phyloP scores from a whole-genome alignment of 2,797 vertebrate genomes.

The Malacoraja senta region DNA sequence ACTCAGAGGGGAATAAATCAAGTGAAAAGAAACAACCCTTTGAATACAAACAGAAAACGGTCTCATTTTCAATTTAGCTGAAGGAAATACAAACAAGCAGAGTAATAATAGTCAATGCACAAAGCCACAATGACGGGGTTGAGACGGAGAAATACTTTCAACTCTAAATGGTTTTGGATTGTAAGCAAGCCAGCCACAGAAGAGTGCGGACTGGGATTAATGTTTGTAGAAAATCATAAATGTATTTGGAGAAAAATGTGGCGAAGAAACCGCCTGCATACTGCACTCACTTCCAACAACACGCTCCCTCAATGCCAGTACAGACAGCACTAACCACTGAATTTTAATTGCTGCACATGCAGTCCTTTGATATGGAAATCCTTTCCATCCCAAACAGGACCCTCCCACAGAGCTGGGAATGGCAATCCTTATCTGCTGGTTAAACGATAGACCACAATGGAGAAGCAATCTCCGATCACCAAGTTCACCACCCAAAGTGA shows the following conservation, averaged over 20 bases:
- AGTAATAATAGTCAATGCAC: conserved; percentile 71
- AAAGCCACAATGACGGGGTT: conserved; percentile 75
- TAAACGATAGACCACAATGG: conserved; percentile 90
- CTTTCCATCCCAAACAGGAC: conserved; percentile 64
- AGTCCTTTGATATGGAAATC: conserved; percentile 98
- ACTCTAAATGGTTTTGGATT: conserved; percentile 75
- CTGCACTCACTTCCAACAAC: conserved; percentile 69
- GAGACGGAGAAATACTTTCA: conserved; percentile 67
- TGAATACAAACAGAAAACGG: conserved; percentile 24
- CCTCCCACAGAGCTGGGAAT: conserved; percentile 76
- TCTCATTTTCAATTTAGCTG: conserved; percentile 60
- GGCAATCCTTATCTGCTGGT: conserved; percentile 93
- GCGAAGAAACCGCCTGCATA: conserved; percentile 74
- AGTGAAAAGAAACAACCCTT: conserved; percentile 65
- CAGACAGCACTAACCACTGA: conserved; percentile 82
- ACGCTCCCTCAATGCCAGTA: conserved; percentile 65
- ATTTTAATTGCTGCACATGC: conserved; percentile 97
- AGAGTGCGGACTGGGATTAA: conserved; percentile 76
- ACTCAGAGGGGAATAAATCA: conserved; percentile 57
- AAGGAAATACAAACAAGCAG: conserved; percentile 72
- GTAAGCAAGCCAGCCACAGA: conserved; percentile 73
- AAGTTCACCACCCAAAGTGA: conserved; percentile 42
- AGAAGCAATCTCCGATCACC: conserved; percentile 82
- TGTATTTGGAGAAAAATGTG: conserved; percentile 74
- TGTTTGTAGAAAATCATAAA: conserved; percentile 83